phyloP scores from a whole-genome alignment of 1,140 invertebrate genomes.

The Orussus abietinus region DNA sequence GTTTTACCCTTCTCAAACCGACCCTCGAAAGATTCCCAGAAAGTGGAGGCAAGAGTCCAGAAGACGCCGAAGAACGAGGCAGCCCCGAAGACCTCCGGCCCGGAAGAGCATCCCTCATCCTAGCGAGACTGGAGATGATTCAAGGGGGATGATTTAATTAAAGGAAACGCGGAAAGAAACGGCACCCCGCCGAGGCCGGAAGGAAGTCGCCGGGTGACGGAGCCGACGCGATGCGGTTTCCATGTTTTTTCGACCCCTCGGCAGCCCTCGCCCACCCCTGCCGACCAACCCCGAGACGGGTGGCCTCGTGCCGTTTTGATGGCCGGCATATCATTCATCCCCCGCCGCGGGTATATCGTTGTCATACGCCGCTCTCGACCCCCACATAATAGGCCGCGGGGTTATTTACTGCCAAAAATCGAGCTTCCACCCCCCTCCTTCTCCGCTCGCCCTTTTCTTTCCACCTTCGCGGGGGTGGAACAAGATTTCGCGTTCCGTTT shows the following conservation, averaged over 20 bases:
- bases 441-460: too few relatives aligned
- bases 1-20: too few relatives aligned
- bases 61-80: too few relatives aligned
- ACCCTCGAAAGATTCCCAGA: too few relatives aligned
- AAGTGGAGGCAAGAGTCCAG: too few relatives aligned
- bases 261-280: slow-evolving; percentile 25
- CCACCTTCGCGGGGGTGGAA: too few relatives aligned
- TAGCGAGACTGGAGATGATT: too few relatives aligned
- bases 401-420: slow-evolving; percentile 38
- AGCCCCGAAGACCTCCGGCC: too few relatives aligned
- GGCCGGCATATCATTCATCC: slow-evolving; percentile 38
- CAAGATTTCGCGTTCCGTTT: too few relatives aligned
- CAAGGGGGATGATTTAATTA: slow-evolving; percentile 41
- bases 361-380: slow-evolving; percentile 26
- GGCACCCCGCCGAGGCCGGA: slow-evolving; percentile 35
- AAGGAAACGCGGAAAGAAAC: slow-evolving; percentile 34
- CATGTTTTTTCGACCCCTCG: slow-evolving; percentile 47
- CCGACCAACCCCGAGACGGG: slow-evolving; percentile 23
- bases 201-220: slow-evolving; percentile 47
- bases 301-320: slow-evolving; percentile 48
- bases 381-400: slow-evolving; percentile 28
- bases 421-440: too few relatives aligned
- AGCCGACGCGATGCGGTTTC: slow-evolving; percentile 49
- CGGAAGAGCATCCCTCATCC: too few relatives aligned
- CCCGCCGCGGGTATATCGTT: slow-evolving; percentile 36